Percentiles rank a stretch among this genome's conserved stretches.
These are phyloP conservation scores for Grammomys surdaster DNA, from an alignment of 2,113 vertebrate genomes.

Conservation along the genomic window DNA sequence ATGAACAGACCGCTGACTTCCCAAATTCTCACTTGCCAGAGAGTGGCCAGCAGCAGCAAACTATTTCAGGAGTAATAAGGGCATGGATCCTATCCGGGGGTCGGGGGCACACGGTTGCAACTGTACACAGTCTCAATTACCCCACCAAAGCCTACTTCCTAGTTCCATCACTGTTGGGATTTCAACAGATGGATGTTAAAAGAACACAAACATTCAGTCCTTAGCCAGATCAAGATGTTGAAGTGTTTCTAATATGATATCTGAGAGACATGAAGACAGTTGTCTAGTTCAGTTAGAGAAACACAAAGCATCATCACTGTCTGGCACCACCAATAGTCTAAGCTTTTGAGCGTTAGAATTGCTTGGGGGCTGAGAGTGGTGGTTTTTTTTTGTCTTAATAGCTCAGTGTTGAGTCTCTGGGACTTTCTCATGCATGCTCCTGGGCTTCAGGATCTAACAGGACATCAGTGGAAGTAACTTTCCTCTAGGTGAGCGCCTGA, in stretches of 20 bases:
- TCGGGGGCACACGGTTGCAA: too few species aligned
- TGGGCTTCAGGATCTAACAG: background rate
- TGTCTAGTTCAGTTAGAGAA: background rate
- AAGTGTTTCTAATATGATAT: background rate
- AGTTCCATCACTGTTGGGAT: background rate
- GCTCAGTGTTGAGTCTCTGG: background rate
- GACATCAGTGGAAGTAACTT: background rate
- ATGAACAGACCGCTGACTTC: background rate
- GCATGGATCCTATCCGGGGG: background rate
- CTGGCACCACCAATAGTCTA: background rate
- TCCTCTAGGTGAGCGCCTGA: background rate
- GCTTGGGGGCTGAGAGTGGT: accelerated
- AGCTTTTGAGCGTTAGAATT: background rate
- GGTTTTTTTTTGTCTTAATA: background rate
- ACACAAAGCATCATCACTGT: background rate
- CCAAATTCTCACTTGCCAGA: background rate
- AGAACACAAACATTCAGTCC: background rate
- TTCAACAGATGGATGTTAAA: background rate
- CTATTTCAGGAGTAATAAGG: background rate
- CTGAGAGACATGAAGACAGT: background rate
- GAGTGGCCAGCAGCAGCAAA: background rate
- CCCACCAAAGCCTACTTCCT: background rate
- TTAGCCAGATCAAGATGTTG: background rate
- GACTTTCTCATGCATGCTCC: background rate
- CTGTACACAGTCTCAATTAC: background rate